Percentiles rank a stretch among this genome's conserved stretches.
phyloP scores from a whole-genome alignment of 1,140 invertebrate genomes.

The Rhyzopertha dominica region DNA sequence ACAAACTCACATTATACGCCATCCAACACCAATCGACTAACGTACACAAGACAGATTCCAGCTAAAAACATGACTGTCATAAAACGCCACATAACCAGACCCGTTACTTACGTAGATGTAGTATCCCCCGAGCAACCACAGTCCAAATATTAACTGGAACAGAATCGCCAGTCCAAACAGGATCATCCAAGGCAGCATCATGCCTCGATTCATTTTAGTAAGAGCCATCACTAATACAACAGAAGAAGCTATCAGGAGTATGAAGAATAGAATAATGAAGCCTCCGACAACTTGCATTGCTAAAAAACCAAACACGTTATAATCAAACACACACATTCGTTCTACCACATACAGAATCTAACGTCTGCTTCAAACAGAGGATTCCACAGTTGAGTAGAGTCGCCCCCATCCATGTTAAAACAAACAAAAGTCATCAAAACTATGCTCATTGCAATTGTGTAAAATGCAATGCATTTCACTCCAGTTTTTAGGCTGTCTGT shows the following conservation, averaged over 20 bases:
- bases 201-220: conserved; percentile 62
- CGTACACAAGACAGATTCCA: conserved; percentile 70
- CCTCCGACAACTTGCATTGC: conserved; percentile 69
- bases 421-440: conserved; percentile 67
- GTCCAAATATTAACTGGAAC: conserved; percentile 73
- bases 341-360: conserved; percentile 59
- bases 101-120: conserved; percentile 77
- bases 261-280: conserved; percentile 69
- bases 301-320: conserved; percentile 47
- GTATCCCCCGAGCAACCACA: conserved; percentile 80
- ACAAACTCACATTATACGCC: conserved; percentile 71
- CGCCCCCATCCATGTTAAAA: conserved; percentile 76
- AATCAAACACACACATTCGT: conserved; percentile 20
- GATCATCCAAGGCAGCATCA: conserved; percentile 76
- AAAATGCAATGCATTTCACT: conserved; percentile 69
- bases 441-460: conserved; percentile 66
- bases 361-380: conserved; percentile 84
- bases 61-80: conserved; percentile 50
- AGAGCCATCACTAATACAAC: conserved; percentile 60
- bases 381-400: conserved; percentile 80
- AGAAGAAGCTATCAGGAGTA: conserved; percentile 60
- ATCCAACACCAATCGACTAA: conserved; percentile 74
- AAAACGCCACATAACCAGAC: conserved; percentile 9
- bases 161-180: conserved; percentile 63
- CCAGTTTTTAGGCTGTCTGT: conserved; percentile 71